Base-by-base conservation (phyloP, 1,140 invertebrate genomes). In the Oedothorax gibbosus region DNA sequence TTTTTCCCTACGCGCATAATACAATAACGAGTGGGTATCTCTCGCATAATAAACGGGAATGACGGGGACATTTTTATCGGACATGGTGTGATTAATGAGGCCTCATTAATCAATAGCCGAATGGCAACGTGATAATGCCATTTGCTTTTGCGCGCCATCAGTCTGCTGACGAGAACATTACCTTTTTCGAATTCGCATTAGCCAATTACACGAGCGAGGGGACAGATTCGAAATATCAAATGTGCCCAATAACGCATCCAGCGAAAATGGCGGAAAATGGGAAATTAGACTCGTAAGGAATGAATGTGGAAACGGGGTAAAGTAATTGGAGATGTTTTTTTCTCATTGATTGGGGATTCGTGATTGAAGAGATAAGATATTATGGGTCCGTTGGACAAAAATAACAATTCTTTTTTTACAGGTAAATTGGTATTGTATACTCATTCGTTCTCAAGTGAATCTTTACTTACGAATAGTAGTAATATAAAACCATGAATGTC, bases 91-190 rank as follows among this genome's bases (percentile, higher is more conserved):
- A 84, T 84, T 76, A 84, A 84, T 84, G 82, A 84, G 68, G 14
- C 3, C 72, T 64, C 73, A 84, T 84, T 84, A 84, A 84, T 84
- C 82, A 84, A 84, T 84, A 84, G 71, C 35, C 82, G 71, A 84
- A 84, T 76, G 82, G 73, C 62, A 77, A 84, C 62, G 82, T 68
- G 82, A 84, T 84, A 84, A 84, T 84, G 62, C 73, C 72, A 66
- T 83, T 65, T 64, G 69, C 80, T 83, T 35, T 35, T 35, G 35
- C 68, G 69, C 80, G 57, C 69, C 80, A 71, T 81, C 78, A 82
- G 69, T n/a, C 80, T 64, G 69, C 69, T 82, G 80, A 82, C 80
- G 80, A 82, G 80, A 73, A 82, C 78, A 81, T 81, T 81, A 81
- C 80, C 80, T 82, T 82, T 35, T 82, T 82, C 68, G 65, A 73